Evolutionary conservation across 2,888 invertebrate genomes (phyloP).

Genomic region (Leptogaster cylindrica): DNA sequence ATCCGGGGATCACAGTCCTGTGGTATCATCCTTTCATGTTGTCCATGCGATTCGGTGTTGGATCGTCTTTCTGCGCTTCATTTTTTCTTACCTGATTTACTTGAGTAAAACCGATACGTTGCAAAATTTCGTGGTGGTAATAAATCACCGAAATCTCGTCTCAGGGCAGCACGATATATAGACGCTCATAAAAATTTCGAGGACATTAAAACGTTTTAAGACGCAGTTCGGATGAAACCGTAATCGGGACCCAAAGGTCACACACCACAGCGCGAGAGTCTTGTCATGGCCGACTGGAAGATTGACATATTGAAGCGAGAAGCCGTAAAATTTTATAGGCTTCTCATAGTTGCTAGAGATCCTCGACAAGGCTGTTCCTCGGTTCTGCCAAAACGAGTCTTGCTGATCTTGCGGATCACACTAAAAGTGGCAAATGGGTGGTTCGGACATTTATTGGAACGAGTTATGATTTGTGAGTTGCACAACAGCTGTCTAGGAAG

Average conservation of each 20-base stretch:
- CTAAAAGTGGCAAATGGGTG: slow-evolving; percentile 4
- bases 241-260: slow-evolving; percentile 22
- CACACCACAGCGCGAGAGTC: slow-evolving; percentile 13
- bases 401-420: neutral
- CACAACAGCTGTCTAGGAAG: slow-evolving; percentile 35
- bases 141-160: slow-evolving; percentile 28
- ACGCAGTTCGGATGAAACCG: slow-evolving; percentile 18
- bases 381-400: neutral
- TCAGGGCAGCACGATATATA: slow-evolving; percentile 11
- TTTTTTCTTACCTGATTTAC: slow-evolving; percentile 6
- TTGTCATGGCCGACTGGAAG: slow-evolving; percentile 16
- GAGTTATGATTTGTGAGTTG: slow-evolving; percentile 37
- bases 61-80: neutral
- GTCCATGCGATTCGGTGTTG: too few relatives aligned
- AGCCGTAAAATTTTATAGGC: slow-evolving; percentile 29
- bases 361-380: too few relatives aligned
- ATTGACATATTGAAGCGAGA: slow-evolving; percentile 34
- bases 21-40: too few relatives aligned
- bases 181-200: slow-evolving; percentile 35
- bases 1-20: too few relatives aligned
- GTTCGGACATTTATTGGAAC: slow-evolving; percentile 30
- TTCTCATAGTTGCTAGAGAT: slow-evolving; percentile 25
- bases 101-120: slow-evolving; percentile 12
- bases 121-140: slow-evolving; percentile 36
- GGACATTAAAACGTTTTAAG: slow-evolving; percentile 39